Conservation (phyloP, 1,140 invertebrate species). For the Pogonus chalceus region DNA sequence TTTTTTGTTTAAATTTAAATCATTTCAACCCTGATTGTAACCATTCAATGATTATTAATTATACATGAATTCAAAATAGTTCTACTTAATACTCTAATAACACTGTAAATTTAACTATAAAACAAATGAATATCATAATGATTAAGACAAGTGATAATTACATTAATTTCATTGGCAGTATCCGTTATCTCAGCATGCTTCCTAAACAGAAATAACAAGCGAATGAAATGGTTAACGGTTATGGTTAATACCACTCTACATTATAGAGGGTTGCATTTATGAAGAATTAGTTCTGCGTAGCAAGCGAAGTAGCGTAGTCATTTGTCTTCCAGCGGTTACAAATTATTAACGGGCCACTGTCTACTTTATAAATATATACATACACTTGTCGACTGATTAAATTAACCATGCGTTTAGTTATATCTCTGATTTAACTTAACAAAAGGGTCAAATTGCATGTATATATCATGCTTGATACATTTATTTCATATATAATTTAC, state of each 20-base stretch:
- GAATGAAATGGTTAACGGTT: neutral
- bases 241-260: neutral
- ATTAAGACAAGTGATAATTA: conserved; percentile 30
- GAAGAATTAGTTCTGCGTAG: neutral
- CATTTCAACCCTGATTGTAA: neutral
- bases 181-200: conserved; percentile 10
- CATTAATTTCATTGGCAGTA: conserved; percentile 27
- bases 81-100: neutral
- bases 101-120: conserved; percentile 4
- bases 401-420: too few species aligned
- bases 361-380: too few species aligned
- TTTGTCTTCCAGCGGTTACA: neutral
- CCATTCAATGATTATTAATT: neutral
- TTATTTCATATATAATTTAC: too few species aligned
- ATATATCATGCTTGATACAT: too few species aligned
- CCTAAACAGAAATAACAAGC: too few species aligned
- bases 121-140: conserved; percentile 28
- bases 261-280: neutral
- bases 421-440: too few species aligned
- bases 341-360: too few species aligned
- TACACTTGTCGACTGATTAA: too few species aligned
- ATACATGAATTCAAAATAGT: neutral
- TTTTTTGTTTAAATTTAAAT: neutral
- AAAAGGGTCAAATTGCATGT: too few species aligned
- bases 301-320: neutral